These are phyloP conservation scores for Agrotis segetum DNA, from an alignment of 2,888 invertebrate genomes.

Conservation along the genomic window DNA sequence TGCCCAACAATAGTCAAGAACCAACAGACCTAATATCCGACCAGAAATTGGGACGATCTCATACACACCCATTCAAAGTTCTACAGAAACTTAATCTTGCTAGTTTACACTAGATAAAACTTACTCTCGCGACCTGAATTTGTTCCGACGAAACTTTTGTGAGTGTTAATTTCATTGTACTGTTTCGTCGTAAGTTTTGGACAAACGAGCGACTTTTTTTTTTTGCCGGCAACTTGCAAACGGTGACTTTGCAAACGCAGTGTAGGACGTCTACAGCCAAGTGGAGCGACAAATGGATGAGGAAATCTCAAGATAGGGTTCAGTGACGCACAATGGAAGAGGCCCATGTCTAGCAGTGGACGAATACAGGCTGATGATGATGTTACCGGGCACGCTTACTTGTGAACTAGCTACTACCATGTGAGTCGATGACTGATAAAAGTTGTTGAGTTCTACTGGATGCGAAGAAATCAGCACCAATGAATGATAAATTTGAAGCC, in stretches of 20 bases:
- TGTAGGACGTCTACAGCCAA: no score
- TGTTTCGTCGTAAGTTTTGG: slow-evolving; percentile 48
- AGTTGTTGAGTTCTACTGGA: no score
- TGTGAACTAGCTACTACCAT: no score
- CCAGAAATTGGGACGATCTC: slow-evolving; percentile 46
- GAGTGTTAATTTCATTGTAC: slow-evolving; percentile 72
- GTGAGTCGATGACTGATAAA: no score
- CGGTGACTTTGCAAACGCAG: no score
- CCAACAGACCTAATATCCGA: slow-evolving; percentile 45
- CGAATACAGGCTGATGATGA: no score
- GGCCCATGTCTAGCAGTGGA: no score
- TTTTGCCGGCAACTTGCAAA: neutral
- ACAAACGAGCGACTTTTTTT: slow-evolving; percentile 15
- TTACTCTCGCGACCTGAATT: slow-evolving; percentile 68
- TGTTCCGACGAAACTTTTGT: slow-evolving; percentile 67
- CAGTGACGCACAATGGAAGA: no score
- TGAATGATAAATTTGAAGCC: no score
- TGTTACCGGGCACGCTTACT: neutral
- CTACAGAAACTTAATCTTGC: slow-evolving; percentile 73
- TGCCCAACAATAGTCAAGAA: slow-evolving; percentile 35
- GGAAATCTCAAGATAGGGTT: no score
- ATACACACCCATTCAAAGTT: slow-evolving; percentile 56
- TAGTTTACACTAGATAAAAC: slow-evolving; percentile 77
- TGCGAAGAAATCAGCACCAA: no score
- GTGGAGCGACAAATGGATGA: no score